Percentiles rank a stretch among this genome's conserved stretches.
Evolutionary conservation across 2,888 invertebrate genomes (phyloP).

Genomic region (Girardia tigrina): DNA sequence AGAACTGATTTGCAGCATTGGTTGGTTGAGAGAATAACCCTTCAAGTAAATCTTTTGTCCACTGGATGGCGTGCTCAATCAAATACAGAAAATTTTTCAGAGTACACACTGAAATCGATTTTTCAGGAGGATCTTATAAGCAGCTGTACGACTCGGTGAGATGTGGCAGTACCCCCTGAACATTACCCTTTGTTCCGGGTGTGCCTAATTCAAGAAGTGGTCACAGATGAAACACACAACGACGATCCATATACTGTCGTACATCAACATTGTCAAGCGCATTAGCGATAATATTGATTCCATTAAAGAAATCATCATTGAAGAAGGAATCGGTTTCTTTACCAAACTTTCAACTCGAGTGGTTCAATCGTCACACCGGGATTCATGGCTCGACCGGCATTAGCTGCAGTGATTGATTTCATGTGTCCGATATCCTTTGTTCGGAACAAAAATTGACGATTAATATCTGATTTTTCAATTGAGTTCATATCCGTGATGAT

Average conservation of each 20-base stretch:
- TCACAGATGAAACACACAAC: conserved; percentile 48
- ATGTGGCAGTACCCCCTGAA: conserved; percentile 50
- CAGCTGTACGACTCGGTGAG: conserved; percentile 50
- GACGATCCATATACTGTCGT: conserved; percentile 49
- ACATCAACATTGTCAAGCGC: conserved; percentile 51
- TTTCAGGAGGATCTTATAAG: conserved; percentile 49
- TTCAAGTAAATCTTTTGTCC: conserved; percentile 52
- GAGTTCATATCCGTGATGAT: conserved; percentile 49
- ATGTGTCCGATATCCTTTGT: conserved; percentile 47
- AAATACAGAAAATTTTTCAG: conserved; percentile 51
- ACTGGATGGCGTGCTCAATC: conserved; percentile 52
- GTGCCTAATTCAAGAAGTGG: conserved; percentile 51
- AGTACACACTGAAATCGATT: conserved; percentile 49
- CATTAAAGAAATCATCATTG: conserved; percentile 45
- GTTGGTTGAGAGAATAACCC: no score
- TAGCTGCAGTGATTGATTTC: conserved; percentile 47
- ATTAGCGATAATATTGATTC: conserved; percentile 45
- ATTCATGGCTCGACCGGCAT: conserved; percentile 46
- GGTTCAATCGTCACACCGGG: conserved; percentile 45
- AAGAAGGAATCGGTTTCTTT: no score
- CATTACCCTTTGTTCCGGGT: conserved; percentile 50
- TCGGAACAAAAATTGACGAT: conserved; percentile 50
- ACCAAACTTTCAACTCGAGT: conserved; percentile 47
- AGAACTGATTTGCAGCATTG: no score
- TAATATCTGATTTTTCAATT: conserved; percentile 51